Conservation (phyloP, 2,113 vertebrate genomes). For the Scomber colias region DNA sequence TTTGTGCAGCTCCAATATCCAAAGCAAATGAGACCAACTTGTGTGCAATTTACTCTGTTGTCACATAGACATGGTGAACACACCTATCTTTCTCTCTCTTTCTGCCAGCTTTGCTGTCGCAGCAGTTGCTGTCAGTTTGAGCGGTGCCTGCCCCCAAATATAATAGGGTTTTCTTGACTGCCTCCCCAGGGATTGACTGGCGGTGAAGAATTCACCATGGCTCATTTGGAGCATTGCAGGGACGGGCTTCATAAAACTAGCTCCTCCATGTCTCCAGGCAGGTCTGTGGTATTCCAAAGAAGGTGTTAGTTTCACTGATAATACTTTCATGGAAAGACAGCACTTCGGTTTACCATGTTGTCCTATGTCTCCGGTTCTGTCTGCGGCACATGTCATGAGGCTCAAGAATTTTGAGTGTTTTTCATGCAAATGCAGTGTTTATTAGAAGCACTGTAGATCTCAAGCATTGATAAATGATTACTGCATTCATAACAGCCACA, state of each 20-base stretch:
- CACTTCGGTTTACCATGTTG: conserved; percentile 53
- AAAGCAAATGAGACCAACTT: conserved; percentile 70
- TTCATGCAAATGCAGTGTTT: conserved; percentile 42
- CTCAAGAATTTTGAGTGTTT: conserved; percentile 9
- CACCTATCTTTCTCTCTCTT: conserved; percentile 60
- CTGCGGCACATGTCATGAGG: conserved; percentile 45
- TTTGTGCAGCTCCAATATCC: conserved; percentile 50
- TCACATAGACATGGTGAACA: conserved; percentile 67
- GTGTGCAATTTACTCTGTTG: conserved; percentile 72
- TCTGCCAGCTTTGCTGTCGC: conserved; percentile 81
- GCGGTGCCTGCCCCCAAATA: conserved; percentile 82
- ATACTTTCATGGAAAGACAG: conserved; percentile 68
- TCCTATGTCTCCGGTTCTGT: conserved; percentile 51
- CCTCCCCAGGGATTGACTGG: conserved; percentile 80
- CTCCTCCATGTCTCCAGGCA: conserved; percentile 75
- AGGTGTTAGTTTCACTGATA: conserved; percentile 79
- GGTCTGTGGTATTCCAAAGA: conserved; percentile 75
- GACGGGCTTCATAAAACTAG: conserved; percentile 78
- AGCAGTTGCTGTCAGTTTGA: conserved; percentile 86
- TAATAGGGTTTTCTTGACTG: conserved; percentile 85
- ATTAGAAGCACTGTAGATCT: conserved; percentile 24
- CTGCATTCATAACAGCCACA: not conserved
- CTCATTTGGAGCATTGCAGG: conserved; percentile 80
- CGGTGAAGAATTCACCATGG: conserved; percentile 80
- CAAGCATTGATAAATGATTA: conserved; percentile 33